A percentile compares a stretch with the other conserved stretches of the same genome.
Evolutionary conservation across 2,113 vertebrate species (phyloP).

Genomic region (Pangasianodon gigas): DNA sequence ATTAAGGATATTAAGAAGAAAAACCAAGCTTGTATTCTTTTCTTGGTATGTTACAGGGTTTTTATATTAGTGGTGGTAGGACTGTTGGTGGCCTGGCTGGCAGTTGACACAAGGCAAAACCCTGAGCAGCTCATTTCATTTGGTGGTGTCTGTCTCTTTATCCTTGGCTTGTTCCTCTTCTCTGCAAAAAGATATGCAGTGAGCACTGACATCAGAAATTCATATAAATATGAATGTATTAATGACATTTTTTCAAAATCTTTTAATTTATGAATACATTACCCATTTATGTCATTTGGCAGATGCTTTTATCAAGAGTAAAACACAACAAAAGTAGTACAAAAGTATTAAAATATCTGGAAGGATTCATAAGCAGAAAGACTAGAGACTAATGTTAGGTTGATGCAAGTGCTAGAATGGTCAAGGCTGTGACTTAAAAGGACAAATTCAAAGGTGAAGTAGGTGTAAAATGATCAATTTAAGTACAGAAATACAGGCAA

Average conservation of each 20-base stretch:
- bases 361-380: background rate
- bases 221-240: background rate
- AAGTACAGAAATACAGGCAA: background rate
- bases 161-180: constrained; percentile 77
- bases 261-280: background rate
- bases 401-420: background rate
- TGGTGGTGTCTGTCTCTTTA: constrained; percentile 80
- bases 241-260: background rate
- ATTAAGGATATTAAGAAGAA: background rate
- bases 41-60: constrained; percentile 71
- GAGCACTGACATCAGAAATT: constrained; percentile 55
- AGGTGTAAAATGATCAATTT: background rate
- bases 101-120: constrained; percentile 77
- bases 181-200: constrained; percentile 84
- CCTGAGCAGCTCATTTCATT: constrained; percentile 89
- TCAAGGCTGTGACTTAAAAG: background rate
- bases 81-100: constrained; percentile 80
- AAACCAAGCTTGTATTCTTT: background rate
- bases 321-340: background rate
- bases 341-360: background rate
- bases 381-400: background rate
- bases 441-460: background rate
- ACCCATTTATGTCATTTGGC: background rate
- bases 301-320: background rate
- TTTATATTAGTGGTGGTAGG: constrained; percentile 70